Evolutionary conservation across 2,113 vertebrate genomes (phyloP).

Genomic region (Ictalurus punctatus): DNA sequence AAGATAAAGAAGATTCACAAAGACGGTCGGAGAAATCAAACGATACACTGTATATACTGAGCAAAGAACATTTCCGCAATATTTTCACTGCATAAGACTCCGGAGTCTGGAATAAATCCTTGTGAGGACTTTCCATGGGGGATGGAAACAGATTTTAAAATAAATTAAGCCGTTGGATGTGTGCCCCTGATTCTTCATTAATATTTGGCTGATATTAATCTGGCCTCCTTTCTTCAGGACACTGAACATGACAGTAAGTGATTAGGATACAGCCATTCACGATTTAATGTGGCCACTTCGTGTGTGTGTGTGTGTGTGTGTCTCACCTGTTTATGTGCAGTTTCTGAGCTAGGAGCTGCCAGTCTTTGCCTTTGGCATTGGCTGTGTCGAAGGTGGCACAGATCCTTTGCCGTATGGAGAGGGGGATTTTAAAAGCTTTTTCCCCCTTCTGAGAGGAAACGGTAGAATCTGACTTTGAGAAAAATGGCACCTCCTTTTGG

Average conservation of each 20-base stretch:
- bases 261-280: not conserved
- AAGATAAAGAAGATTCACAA: not conserved
- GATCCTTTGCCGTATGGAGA: conserved; percentile 92
- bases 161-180: not conserved
- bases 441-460: conserved; percentile 87
- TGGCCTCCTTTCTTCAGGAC: not conserved
- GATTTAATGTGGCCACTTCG: not conserved
- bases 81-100: not conserved
- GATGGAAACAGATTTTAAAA: not conserved
- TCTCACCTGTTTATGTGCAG: conserved; percentile 89
- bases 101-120: not conserved
- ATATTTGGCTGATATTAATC: not conserved
- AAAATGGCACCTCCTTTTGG: conserved; percentile 86
- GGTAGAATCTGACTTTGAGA: conserved; percentile 82
- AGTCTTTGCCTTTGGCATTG: conserved; percentile 94
- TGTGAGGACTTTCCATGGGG: not conserved
- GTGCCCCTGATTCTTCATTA: not conserved
- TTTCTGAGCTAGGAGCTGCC: conserved; percentile 95
- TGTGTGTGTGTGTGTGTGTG: not conserved
- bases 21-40: not conserved
- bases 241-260: not conserved
- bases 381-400: conserved; percentile 94
- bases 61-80: not conserved
- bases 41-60: not conserved
- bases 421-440: conserved; percentile 95